Evolutionary conservation across 1,140 invertebrate species (phyloP).

Genomic region (Acromyrmex heyeri): DNA sequence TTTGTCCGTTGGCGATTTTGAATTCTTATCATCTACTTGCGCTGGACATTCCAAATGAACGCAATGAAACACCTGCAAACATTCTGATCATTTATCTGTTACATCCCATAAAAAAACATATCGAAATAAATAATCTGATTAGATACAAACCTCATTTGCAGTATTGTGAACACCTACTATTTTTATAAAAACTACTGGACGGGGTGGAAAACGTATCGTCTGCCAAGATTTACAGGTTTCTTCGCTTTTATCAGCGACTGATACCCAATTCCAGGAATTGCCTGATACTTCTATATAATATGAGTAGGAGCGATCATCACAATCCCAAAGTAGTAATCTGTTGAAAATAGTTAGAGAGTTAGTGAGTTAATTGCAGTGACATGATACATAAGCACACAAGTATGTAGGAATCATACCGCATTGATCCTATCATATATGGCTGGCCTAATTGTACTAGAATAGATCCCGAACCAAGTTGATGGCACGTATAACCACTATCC

Average conservation of each 20-base stretch:
- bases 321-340: conserved; percentile 98
- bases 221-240: conserved; percentile 97
- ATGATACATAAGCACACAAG: background rate
- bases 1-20: conserved; percentile 73
- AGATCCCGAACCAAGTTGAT: conserved; percentile 98
- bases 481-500: conserved; percentile 99
- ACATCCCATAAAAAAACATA: background rate
- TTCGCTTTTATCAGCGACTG: conserved; percentile 92
- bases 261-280: conserved; percentile 96
- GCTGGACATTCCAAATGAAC: conserved; percentile 99
- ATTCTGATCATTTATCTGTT: background rate
- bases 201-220: conserved; percentile 92
- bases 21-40: conserved; percentile 85
- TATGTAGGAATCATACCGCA: conserved; percentile 89
- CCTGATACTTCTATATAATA: conserved; percentile 98
- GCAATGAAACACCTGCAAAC: conserved; percentile 96
- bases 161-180: conserved; percentile 98
- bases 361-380: background rate
- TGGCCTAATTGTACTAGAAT: conserved; percentile 98
- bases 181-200: conserved; percentile 96
- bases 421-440: conserved; percentile 96
- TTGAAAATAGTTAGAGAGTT: background rate
- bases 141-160: conserved; percentile 94
- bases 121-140: background rate
- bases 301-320: conserved; percentile 98